Evolutionary conservation across 2,113 vertebrate species (phyloP), one percentile per base, ranked within the genome.

Genomic region (Bubo scandiacus): DNA sequence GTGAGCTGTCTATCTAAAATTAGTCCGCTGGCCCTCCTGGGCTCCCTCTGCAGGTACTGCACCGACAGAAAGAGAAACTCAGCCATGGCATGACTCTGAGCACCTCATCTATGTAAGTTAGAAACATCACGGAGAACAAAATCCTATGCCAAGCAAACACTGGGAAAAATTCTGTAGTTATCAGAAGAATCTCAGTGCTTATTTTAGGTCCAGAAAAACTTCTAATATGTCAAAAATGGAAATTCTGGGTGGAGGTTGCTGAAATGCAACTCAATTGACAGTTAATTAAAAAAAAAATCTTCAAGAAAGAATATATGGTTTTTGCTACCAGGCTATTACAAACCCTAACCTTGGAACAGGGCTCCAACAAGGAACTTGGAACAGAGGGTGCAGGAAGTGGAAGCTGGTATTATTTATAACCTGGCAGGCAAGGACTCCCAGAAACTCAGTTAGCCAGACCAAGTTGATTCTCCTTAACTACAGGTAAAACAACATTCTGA

Each of bases 401-500:
- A 97, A 91, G 67, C 12, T 34, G 30, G 49, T 90, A 87, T 96
- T 96, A 97, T 97, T 98, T 97, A 97, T 81, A 97, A 84, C 43
- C 68, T 96, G 82, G 82, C 84, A 92, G 66, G 65, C 47, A 96
- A 96, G 51, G 90, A 96, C 82, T 91, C 75, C 78, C 42, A 92
- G 62, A 96, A 97, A 95, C 34, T 75, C 61, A 88, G 68, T 92
- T 82, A 86, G 88, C 87, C 75, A 83, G 94, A 96, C 95, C 73
- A 96, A 96, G 67, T 82, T 88, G 74, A 83, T 95, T 93, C 77
- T 86, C 91, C 74, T 79, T 81, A 91, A 89, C 59, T 98, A 80
- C 93, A 96, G 92, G 96, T 97, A 97, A 97, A 98, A 96, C 83
- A 98, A 96, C 96, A 97, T 70, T 95, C 93, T n/a, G 61, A 96